phyloP scores from a whole-genome alignment of 2,113 vertebrate species.

The Lepisosteus osseus region DNA sequence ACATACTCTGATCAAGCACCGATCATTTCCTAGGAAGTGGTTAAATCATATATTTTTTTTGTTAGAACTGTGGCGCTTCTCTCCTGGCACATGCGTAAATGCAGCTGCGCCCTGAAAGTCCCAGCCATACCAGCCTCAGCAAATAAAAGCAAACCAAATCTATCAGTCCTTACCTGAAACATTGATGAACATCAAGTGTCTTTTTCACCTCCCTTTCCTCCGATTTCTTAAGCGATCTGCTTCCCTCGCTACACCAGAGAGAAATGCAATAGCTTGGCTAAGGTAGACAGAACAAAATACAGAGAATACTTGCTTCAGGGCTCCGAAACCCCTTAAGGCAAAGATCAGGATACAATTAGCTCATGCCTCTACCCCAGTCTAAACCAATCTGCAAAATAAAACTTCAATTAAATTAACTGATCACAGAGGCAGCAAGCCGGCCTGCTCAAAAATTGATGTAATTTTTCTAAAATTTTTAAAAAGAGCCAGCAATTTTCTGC shows the following conservation, averaged over 20 bases:
- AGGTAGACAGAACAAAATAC: constrained; percentile 98
- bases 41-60: constrained; percentile 53
- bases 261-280: constrained; percentile 98
- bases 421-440: constrained; percentile 73
- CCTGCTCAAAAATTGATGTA: constrained; percentile 65
- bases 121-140: constrained; percentile 77
- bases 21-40: constrained; percentile 65
- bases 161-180: constrained; percentile 90
- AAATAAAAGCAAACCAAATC: constrained; percentile 81
- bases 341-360: constrained; percentile 99
- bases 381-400: constrained; percentile 90
- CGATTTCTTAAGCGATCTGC: constrained; percentile 79
- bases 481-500: constrained; percentile 50
- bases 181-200: constrained; percentile 68
- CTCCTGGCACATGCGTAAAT: constrained; percentile 95
- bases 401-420: constrained; percentile 83
- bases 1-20: constrained; percentile 32
- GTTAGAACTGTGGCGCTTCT: constrained; percentile 68
- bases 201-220: constrained; percentile 71
- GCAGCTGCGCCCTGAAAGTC: constrained; percentile 81
- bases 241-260: constrained; percentile 89
- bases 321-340: constrained; percentile 98
- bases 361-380: constrained; percentile 94
- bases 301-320: constrained; percentile 97
- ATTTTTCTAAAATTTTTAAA: constrained; percentile 59